These are phyloP conservation scores for Ormyrus thymus DNA, from an alignment of 2,888 invertebrate genomes.

Conservation along the genomic window DNA sequence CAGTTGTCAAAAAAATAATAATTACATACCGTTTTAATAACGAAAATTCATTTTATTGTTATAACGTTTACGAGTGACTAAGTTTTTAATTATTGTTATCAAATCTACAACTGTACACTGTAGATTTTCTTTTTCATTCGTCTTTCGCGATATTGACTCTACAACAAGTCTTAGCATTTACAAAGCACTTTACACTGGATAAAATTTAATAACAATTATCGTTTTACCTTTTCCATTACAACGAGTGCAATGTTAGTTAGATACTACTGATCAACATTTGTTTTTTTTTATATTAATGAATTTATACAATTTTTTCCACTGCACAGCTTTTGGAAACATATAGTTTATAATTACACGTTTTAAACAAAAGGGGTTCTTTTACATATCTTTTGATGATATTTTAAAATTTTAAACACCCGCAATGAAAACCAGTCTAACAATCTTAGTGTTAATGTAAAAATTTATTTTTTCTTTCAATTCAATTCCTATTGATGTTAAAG, in stretches of 20 bases:
- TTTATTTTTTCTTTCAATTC: slow-evolving; percentile 24
- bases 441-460: slow-evolving; percentile 28
- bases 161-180: slow-evolving; percentile 49
- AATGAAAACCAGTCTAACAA: slow-evolving; percentile 26
- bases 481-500: slow-evolving; percentile 21
- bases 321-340: slow-evolving; percentile 19
- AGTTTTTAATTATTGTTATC: slow-evolving; percentile 51
- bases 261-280: slow-evolving; percentile 4
- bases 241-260: slow-evolving; percentile 17
- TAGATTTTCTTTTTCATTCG: slow-evolving; percentile 21
- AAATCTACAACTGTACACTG: slow-evolving; percentile 43
- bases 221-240: slow-evolving; percentile 29
- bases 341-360: not conserved
- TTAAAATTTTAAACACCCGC: slow-evolving; percentile 15
- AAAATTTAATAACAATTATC: slow-evolving; percentile 50
- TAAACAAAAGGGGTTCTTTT: not conserved
- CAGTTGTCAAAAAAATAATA: slow-evolving; percentile 5
- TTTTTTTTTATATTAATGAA: slow-evolving; percentile 17
- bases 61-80: slow-evolving; percentile 32
- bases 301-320: slow-evolving; percentile 13
- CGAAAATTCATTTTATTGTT: slow-evolving; percentile 18
- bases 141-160: slow-evolving; percentile 22
- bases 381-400: not conserved
- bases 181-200: slow-evolving; percentile 47
- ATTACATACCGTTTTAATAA: slow-evolving; percentile 12